These are phyloP conservation scores for Typhlichthys subterraneus DNA, from an alignment of 2,797 vertebrate genomes.

Conservation along the genomic window DNA sequence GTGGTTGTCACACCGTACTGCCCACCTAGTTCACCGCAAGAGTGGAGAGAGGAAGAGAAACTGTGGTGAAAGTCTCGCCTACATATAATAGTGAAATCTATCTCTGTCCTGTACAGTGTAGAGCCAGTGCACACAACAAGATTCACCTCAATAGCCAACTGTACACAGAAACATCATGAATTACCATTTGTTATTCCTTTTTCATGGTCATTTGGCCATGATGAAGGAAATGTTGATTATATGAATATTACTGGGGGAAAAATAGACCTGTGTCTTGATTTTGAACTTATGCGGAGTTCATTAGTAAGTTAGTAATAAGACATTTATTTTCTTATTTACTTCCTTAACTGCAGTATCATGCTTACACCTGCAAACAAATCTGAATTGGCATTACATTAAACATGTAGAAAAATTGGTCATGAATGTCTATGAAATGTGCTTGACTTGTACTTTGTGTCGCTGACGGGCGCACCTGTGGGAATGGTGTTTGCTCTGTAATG, in stretches of 20 bases:
- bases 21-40: constrained; percentile 44
- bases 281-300: too few species aligned
- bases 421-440: constrained; percentile 2
- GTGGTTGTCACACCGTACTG: constrained; percentile 30
- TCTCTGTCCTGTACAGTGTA: neutral
- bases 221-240: neutral
- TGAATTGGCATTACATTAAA: neutral
- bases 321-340: too few species aligned
- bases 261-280: too few species aligned
- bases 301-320: too few species aligned
- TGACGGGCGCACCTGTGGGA: constrained; percentile 30
- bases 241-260: too few species aligned
- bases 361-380: too few species aligned
- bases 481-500: constrained; percentile 49
- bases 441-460: constrained; percentile 34
- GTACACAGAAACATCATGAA: neutral
- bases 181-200: too few species aligned
- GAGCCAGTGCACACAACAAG: constrained; percentile 13
- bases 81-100: constrained; percentile 29
- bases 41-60: constrained; percentile 24
- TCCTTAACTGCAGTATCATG: too few species aligned
- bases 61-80: constrained; percentile 33
- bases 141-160: too few species aligned
- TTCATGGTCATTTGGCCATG: too few species aligned
- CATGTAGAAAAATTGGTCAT: constrained; percentile 36